phyloP scores from a whole-genome alignment of 2,797 vertebrate genomes.

The Leontocebus nigricollis region DNA sequence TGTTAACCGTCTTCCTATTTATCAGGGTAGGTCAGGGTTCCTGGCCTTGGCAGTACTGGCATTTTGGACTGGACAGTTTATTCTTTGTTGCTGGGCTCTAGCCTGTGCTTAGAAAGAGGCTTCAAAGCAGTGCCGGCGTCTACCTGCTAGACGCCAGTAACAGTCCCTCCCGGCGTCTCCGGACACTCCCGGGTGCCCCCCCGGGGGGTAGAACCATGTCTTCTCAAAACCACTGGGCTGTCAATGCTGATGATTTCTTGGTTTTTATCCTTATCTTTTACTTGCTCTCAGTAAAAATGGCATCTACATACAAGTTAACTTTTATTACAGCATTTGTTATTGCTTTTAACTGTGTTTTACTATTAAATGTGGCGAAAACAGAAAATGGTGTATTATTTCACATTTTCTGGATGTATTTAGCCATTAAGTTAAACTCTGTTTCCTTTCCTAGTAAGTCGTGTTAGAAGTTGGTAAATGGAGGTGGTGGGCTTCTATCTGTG shows the following conservation, averaged over 20 bases:
- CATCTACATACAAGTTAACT: not conserved
- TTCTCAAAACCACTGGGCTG: too few relatives aligned
- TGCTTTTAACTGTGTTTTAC: not conserved
- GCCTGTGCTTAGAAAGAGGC: not conserved
- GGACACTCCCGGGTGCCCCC: not conserved
- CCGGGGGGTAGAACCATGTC: not conserved
- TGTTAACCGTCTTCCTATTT: not conserved
- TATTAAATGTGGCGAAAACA: not conserved
- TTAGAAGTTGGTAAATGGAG: not conserved
- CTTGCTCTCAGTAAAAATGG: not conserved
- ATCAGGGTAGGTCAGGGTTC: rapidly evolving
- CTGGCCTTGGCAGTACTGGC: rapidly evolving
- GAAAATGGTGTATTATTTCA: not conserved
- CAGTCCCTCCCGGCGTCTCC: too few relatives aligned
- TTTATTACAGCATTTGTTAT: not conserved
- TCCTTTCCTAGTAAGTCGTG: not conserved
- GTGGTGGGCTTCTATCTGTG: not conserved
- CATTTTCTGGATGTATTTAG: not conserved
- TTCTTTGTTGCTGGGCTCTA: not conserved
- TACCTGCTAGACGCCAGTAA: not conserved
- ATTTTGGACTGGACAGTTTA: not conserved
- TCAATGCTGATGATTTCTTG: not conserved
- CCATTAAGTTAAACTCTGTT: not conserved
- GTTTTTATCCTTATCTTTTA: not conserved
- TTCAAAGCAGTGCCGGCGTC: too few relatives aligned